phyloP scores from a whole-genome alignment of 1,140 invertebrate genomes.

The Xylocopa sonorina region DNA sequence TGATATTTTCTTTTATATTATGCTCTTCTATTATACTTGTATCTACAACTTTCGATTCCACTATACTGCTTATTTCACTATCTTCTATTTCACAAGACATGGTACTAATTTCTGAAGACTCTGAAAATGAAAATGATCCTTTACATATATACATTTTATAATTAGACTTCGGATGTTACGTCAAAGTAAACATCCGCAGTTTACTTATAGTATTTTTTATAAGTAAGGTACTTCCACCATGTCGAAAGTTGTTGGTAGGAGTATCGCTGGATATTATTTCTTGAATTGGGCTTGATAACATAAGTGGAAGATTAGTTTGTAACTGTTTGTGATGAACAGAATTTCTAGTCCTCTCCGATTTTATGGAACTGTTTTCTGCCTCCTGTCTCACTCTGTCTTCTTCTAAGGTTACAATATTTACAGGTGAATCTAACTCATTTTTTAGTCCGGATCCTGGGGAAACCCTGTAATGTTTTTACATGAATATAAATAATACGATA shows the following conservation, averaged over 20 bases:
- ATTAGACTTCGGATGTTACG: too few relatives aligned
- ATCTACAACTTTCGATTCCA: slow-evolving; percentile 51
- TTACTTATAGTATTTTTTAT: too few relatives aligned
- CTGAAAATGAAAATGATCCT: slow-evolving; percentile 40
- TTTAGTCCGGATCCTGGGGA: slow-evolving; percentile 59
- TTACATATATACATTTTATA: background rate
- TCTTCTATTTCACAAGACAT: slow-evolving; percentile 56
- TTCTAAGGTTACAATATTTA: background rate
- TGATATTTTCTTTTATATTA: slow-evolving; percentile 6
- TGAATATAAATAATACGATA: background rate
- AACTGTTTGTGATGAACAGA: background rate
- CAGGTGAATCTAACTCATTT: background rate
- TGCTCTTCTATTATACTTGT: slow-evolving; percentile 41
- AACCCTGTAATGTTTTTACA: slow-evolving; percentile 59
- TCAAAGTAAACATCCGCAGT: too few relatives aligned
- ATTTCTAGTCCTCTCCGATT: background rate
- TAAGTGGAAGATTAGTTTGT: background rate
- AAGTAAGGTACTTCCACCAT: background rate
- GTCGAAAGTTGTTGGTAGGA: too few relatives aligned
- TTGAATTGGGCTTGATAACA: background rate
- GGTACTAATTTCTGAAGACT: slow-evolving; percentile 24
- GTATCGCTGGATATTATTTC: background rate
- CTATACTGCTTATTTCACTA: slow-evolving; percentile 28
- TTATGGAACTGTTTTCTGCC: background rate
- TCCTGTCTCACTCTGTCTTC: background rate